A percentile compares a stretch with the other conserved stretches of the same genome.
Conservation (phyloP, 2,888 invertebrate species). For the Hermodice carunculata region DNA sequence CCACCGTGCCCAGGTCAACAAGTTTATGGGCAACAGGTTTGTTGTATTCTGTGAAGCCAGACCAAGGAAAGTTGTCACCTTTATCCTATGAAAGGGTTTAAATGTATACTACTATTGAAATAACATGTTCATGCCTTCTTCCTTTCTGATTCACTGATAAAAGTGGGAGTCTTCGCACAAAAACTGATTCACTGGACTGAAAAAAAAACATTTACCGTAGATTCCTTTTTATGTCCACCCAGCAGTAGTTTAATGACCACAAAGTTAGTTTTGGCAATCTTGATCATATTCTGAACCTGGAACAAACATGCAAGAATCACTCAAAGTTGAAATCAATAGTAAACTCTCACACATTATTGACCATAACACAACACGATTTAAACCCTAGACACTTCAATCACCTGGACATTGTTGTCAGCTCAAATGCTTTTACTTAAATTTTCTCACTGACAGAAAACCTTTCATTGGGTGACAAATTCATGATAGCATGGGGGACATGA, state of each 20-base stretch:
- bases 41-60: too few species aligned
- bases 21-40: too few species aligned
- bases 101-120: neutral
- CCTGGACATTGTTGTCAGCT: too few species aligned
- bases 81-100: neutral
- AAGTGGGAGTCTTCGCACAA: neutral
- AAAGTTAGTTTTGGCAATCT: constrained; percentile 95
- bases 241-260: constrained; percentile 93
- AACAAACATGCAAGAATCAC: constrained; percentile 27
- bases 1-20: too few species aligned
- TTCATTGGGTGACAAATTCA: too few species aligned
- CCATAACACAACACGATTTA: too few species aligned
- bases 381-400: too few species aligned
- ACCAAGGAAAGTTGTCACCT: too few species aligned
- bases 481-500: too few species aligned
- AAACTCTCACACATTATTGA: too few species aligned
- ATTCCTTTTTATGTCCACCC: constrained; percentile 92
- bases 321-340: neutral
- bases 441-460: too few species aligned
- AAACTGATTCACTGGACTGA: neutral
- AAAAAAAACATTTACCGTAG: constrained; percentile 72
- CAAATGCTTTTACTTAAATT: too few species aligned
- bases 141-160: neutral
- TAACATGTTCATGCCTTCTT: neutral
- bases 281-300: constrained; percentile 75